Conservation (phyloP, 2,113 vertebrate genomes). For the Notarius quadriscutis region DNA sequence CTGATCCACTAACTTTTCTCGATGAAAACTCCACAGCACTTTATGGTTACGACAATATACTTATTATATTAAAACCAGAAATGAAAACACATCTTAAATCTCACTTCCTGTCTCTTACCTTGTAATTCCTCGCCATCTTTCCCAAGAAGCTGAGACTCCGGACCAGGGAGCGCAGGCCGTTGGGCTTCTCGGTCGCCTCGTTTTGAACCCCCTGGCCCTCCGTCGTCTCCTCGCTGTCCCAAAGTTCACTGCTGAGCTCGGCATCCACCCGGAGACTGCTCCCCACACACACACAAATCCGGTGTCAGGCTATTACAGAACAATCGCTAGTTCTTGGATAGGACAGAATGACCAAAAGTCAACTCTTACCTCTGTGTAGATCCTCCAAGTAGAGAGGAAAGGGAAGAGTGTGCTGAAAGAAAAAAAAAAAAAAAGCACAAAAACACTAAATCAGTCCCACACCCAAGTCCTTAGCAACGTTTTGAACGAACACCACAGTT, state of each 20-base stretch:
- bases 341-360: neutral
- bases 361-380: conserved; percentile 45
- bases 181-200: conserved; percentile 45
- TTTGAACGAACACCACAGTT: neutral
- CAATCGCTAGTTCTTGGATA: neutral
- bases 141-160: conserved; percentile 77
- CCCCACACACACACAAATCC: conserved; percentile 27
- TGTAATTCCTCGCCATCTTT: conserved; percentile 77
- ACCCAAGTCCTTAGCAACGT: neutral
- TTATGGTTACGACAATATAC: too few species aligned
- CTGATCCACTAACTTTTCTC: too few species aligned
- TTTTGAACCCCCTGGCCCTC: conserved; percentile 37
- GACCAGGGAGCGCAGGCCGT: conserved; percentile 60
- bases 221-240: conserved; percentile 55
- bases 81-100: too few species aligned
- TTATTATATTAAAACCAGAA: neutral
- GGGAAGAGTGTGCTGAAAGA: conserved; percentile 9
- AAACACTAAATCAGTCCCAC: conserved; percentile 1
- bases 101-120: conserved; percentile 62
- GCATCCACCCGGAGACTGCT: conserved; percentile 51
- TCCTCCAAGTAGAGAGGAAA: conserved; percentile 33
- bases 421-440: neutral
- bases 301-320: neutral
- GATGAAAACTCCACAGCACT: neutral
- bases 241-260: conserved; percentile 40